Base-by-base conservation (phyloP, 2,113 vertebrate genomes). In the Orycteropus afer region DNA sequence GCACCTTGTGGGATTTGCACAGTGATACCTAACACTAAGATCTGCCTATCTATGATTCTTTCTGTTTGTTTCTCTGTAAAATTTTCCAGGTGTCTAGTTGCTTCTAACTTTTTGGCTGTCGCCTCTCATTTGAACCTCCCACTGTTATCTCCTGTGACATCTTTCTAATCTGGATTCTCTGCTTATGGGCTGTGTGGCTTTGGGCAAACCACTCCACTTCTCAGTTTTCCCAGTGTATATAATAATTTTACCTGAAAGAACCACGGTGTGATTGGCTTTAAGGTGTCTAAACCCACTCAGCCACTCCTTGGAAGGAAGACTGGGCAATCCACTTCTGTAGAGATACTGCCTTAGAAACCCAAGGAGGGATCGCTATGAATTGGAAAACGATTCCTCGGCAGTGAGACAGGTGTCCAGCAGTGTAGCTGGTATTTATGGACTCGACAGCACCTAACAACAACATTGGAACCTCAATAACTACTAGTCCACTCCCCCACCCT, bases 1-100 rank as follows among this genome's bases (percentile, higher is more conserved):
- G 47, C 1, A 27, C 20, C 12, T 82, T 27, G 0, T 2, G 3
- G n/a, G 1, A 6, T 40, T 0, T 23, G 15, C 51, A 59, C 1
- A 2, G 79, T 5, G 27, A 47, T 6, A 42, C n/a, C 49, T 29
- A n/a, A 51, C 8, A 4, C 47, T 15, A 12, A 34, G 47, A 18
- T 51, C 47, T 55, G 11, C 9, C 2, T 37, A 27, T 15, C 4
- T 14, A 15, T 1, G 18, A 17, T 42, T 40, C 53, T 77, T 61
- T 76, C 42, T 51, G 47, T n/a, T 63, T 40, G 5, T 37, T 76
- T 83, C 34, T 14, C 22, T 12, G 73, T 10, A 49, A 29, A 0
- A 15, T 22, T 71, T 51, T 53, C 23, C 55, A 69, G 65, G 17
- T 34, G 63, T 42, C 13, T 0, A 13, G 25, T 34, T 32, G 37